phyloP scores from a whole-genome alignment of 2,113 vertebrate species.

The Rhizomys pruinosus region DNA sequence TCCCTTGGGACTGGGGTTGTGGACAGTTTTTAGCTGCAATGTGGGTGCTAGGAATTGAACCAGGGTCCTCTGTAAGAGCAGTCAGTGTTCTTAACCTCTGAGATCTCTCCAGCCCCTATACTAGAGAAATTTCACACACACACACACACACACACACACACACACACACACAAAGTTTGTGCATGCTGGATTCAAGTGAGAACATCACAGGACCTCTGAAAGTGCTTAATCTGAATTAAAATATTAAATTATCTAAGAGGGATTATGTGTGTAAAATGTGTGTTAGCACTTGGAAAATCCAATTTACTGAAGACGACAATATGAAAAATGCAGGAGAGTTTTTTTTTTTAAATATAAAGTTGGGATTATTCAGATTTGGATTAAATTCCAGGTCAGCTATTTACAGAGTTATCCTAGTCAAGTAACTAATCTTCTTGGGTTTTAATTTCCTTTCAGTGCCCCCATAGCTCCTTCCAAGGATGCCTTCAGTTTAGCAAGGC shows the following conservation, averaged over 20 bases:
- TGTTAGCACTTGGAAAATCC: background rate
- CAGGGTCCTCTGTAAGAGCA: too few species aligned
- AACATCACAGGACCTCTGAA: background rate
- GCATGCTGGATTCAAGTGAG: background rate
- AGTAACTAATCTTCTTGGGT: background rate
- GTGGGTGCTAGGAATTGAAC: too few species aligned
- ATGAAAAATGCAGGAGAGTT: background rate
- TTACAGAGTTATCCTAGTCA: background rate
- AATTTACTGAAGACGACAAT: slow-evolving; percentile 10
- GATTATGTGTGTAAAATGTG: too few species aligned
- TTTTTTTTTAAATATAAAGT: background rate
- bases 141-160: too few species aligned
- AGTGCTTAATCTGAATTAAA: background rate
- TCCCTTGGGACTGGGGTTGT: too few species aligned
- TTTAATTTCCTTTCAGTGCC: background rate
- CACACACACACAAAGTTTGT: background rate
- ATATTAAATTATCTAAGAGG: background rate
- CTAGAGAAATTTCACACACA: background rate
- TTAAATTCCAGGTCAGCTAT: background rate
- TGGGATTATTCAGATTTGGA: slow-evolving; percentile 1
- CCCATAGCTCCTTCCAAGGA: background rate
- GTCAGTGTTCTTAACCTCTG: too few species aligned
- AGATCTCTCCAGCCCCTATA: too few species aligned
- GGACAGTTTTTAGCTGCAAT: too few species aligned
- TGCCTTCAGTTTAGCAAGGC: background rate